phyloP scores from a whole-genome alignment of 2,888 invertebrate species.

The Cataglyphis albicans region DNA sequence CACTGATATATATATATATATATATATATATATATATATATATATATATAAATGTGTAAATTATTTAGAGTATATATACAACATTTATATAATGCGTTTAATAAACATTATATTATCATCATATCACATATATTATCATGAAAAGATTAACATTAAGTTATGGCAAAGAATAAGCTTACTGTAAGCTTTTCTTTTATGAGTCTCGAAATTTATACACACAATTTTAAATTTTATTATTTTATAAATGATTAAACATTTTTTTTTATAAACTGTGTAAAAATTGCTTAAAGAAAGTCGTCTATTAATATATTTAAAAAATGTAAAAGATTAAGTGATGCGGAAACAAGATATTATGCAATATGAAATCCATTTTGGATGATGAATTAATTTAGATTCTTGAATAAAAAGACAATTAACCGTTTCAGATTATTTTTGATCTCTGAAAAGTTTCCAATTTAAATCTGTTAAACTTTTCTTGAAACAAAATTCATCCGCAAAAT shows the following conservation, averaged over 20 bases:
- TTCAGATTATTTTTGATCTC: background rate
- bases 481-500: background rate
- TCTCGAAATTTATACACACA: background rate
- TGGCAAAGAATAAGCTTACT: background rate
- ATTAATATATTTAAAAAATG: background rate
- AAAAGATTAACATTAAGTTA: background rate
- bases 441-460: background rate
- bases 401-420: background rate
- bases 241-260: background rate
- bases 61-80: background rate
- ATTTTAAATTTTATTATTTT: background rate
- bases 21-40: too few species aligned
- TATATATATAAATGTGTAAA: constrained; percentile 12
- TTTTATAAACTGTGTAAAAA: background rate
- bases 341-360: background rate
- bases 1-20: background rate
- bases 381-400: background rate
- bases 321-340: background rate
- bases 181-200: background rate
- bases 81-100: background rate
- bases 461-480: constrained; percentile 7
- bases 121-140: background rate
- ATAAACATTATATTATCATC: background rate
- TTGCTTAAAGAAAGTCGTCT: background rate
- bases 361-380: background rate